A percentile compares a stretch with the other conserved stretches of the same genome.
Evolutionary conservation across 2,888 invertebrate genomes (phyloP).

Genomic region (Dendrolimus houi): DNA sequence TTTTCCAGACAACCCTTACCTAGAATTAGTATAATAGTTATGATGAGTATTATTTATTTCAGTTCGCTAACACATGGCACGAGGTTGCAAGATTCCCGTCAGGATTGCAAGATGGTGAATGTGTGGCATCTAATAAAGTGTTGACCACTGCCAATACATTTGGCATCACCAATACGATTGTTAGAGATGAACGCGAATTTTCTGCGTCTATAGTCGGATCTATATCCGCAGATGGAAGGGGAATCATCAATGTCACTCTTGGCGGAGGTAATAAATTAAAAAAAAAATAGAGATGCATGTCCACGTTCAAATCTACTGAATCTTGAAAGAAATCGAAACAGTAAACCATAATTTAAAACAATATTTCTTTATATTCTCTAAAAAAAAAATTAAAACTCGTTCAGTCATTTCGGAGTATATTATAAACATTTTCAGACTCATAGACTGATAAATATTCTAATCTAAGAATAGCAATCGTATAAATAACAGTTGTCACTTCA

Average conservation of each 20-base stretch:
- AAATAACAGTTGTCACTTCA: no score
- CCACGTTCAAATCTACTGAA: no score
- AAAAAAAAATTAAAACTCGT: no score
- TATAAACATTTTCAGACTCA: no score
- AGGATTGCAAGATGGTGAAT: slow-evolving; percentile 44
- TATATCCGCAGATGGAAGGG: slow-evolving; percentile 26
- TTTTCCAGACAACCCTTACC: no score
- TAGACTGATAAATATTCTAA: no score
- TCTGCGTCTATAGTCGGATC: slow-evolving; percentile 21
- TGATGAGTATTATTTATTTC: slow-evolving; percentile 4
- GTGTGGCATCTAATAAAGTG: slow-evolving; percentile 24
- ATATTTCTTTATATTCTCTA: no score
- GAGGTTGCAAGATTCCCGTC: slow-evolving; percentile 56
- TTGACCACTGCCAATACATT: slow-evolving; percentile 17
- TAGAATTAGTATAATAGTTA: background rate
- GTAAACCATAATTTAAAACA: no score
- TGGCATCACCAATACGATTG: slow-evolving; percentile 28
- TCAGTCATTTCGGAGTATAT: no score
- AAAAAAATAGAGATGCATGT: background rate
- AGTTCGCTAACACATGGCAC: slow-evolving; percentile 59
- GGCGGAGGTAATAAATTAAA: slow-evolving; percentile 22
- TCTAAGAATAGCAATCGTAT: no score
- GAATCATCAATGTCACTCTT: slow-evolving; percentile 30
- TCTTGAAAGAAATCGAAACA: no score
- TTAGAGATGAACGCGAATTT: slow-evolving; percentile 31